Base-by-base conservation (phyloP, 1,140 invertebrate genomes). In the Zaprionus vittiger region DNA sequence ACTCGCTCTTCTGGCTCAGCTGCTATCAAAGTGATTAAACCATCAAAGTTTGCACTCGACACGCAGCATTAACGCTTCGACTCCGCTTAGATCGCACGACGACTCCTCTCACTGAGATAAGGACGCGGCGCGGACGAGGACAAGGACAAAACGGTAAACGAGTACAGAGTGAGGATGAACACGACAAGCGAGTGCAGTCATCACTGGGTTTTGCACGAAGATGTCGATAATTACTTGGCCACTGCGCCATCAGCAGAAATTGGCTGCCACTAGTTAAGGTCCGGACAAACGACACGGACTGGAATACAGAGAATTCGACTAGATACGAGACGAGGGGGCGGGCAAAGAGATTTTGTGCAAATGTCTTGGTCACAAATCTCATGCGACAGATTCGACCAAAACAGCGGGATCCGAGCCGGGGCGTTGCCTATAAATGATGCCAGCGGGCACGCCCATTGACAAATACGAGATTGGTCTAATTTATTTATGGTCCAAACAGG, bases 41-140 rank as follows among this genome's bases (percentile, higher is more conserved):
- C 85, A 90, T 90, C 85, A 90, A 90, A 85, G 82, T 90, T 90
- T 90, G 73, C 81, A 74, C 84, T 77, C 82, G 82, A 90, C 85
- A 90, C 82, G 85, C 79, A 91, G 86, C 85, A 91, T 90, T 90
- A 89, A 90, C 86, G 85, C 85, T 82, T 85, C 77, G 76, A 69
- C 85, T 85, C 84, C 61, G 66, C 84, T 87, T 72, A 64, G 77
- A 63, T 41, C 38, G 38, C 38, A 41, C 14, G 7, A 20, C 11
- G 47, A 24, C 47, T 11, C 2, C 38, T 41, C 38, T 41, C 14
- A 52, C 41, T 7, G 15, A 7, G 38, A 5, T n/a, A 15, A 47
- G 41, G 14, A 6, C 14, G 5, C 15, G 38, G 15, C 14, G 41
- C 2, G 41, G n/a, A 47, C 6, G n/a, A 2, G 41, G 41, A n/a